These are phyloP conservation scores for Arnoldichthys spilopterus DNA, from an alignment of 2,797 vertebrate genomes.

Conservation along the genomic window DNA sequence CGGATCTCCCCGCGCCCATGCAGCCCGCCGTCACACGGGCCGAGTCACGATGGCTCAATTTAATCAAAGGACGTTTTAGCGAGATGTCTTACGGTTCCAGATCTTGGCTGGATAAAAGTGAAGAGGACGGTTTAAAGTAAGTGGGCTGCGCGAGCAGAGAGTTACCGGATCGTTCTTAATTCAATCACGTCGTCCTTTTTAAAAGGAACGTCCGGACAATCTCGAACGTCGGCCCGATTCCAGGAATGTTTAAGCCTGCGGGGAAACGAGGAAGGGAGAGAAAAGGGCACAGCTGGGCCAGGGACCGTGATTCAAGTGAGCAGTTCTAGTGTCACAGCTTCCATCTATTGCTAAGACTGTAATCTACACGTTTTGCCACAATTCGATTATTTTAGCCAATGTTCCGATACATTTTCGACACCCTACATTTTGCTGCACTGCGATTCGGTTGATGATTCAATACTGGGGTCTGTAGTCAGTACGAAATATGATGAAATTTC, in stretches of 20 bases:
- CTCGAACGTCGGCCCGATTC: slow-evolving; percentile 49
- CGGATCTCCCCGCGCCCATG: not conserved
- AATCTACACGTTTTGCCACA: no score
- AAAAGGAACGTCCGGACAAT: slow-evolving; percentile 19
- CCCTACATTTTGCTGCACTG: no score
- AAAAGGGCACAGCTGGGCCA: slow-evolving; percentile 28
- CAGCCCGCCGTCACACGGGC: slow-evolving; percentile 1
- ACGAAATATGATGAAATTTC: no score
- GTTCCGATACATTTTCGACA: no score
- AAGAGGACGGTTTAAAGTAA: slow-evolving; percentile 28
- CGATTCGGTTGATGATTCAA: no score
- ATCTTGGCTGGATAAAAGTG: slow-evolving; percentile 27
- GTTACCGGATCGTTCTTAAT: slow-evolving; percentile 36
- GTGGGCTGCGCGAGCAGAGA: not conserved
- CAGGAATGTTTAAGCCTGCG: slow-evolving; percentile 28
- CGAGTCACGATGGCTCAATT: slow-evolving; percentile 38
- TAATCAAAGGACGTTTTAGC: slow-evolving; percentile 40
- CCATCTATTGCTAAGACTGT: no score
- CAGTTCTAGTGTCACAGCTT: no score
- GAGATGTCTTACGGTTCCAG: slow-evolving; percentile 21
- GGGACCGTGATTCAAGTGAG: slow-evolving; percentile 18
- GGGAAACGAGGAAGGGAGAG: slow-evolving; percentile 16
- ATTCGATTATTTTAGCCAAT: no score
- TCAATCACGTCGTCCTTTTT: slow-evolving; percentile 34
- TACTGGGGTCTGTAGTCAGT: no score